Base-by-base conservation (phyloP, 2,113 vertebrate genomes). In the Paramisgurnus dabryanus region DNA sequence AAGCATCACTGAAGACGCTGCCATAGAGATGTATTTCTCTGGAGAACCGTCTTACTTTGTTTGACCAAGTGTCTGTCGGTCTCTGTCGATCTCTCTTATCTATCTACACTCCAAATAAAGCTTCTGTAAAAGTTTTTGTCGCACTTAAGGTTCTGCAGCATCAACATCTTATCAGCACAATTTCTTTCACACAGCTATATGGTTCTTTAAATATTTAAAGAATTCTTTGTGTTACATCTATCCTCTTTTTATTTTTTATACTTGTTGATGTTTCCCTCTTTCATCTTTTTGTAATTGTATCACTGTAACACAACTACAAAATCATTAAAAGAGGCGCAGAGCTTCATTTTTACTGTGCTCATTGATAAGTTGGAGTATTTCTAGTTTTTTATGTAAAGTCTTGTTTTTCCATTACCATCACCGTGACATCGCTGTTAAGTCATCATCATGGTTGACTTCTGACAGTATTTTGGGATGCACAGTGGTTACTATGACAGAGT, bases 1-100 rank as follows among this genome's bases (percentile, higher is more conserved):
- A 57, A 68, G 74, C 75, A 84, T 84, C 79, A 74, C 83, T 76
- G 70, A 66, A 67, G 69, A 63, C 81, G 81, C 83, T 74, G 72
- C 77, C 81, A 45, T 69, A 67, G 83, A 60, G 66, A 68, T 63
- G 39, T 5, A 45, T 76, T 77, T 78, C 53, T 34, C 50, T 9
- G 63, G 58, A 7, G 40, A 53, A 61, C 15, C 39, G 22, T 57
- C 68, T 6, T 77, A 60, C 70, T 2, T n/a, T 47, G 45, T 47
- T 10, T 47, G 45, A 17, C 67, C 63, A 49, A 13, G 40, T 40
- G 22, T 53, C 27, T 34, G 12, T 61, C 58, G 15, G 6, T 64
- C 60, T 43, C 58, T 49, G 2, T 43, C 39, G 9, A 4, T 75
- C 39, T 63, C 1, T 63, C n/a, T n/a, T n/a, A 17, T 66, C 64